Percentiles rank a stretch among this genome's conserved stretches.
phyloP scores from a whole-genome alignment of 2,797 vertebrate genomes.

The Liparis tanakae region DNA sequence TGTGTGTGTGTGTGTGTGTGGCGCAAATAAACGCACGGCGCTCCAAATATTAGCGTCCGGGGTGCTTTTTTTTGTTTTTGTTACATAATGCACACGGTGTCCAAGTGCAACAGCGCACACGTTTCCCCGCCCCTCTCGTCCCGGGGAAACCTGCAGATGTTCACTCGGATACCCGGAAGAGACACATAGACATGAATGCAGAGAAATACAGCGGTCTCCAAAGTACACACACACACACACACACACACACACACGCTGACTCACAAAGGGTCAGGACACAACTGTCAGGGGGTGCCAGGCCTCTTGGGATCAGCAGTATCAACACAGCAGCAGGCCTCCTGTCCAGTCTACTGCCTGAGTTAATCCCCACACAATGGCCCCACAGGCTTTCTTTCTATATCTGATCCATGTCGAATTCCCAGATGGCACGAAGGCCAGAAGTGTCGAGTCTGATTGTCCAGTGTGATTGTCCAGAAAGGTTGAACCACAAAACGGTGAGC shows the following conservation, averaged over 20 bases:
- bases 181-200: background rate
- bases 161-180: constrained; percentile 22
- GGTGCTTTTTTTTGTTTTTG: constrained; percentile 59
- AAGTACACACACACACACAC: background rate
- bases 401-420: constrained; percentile 73
- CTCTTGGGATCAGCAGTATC: constrained; percentile 73
- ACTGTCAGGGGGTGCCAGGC: constrained; percentile 67
- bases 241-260: constrained; percentile 33
- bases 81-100: constrained; percentile 56
- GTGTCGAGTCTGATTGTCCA: constrained; percentile 67
- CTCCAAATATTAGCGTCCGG: constrained; percentile 35
- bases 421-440: constrained; percentile 67
- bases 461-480: too few relatives aligned
- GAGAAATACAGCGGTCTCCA: too few relatives aligned
- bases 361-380: constrained; percentile 72
- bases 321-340: constrained; percentile 74
- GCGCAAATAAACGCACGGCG: constrained; percentile 47
- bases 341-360: constrained; percentile 79
- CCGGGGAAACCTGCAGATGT: constrained; percentile 51
- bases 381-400: constrained; percentile 66
- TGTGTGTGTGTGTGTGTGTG: too few relatives aligned
- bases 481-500: too few relatives aligned
- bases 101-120: constrained; percentile 7
- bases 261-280: constrained; percentile 65
- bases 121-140: constrained; percentile 38